phyloP scores from a whole-genome alignment of 92 coral and sea anemone species.

The Pocillopora meandrina region DNA sequence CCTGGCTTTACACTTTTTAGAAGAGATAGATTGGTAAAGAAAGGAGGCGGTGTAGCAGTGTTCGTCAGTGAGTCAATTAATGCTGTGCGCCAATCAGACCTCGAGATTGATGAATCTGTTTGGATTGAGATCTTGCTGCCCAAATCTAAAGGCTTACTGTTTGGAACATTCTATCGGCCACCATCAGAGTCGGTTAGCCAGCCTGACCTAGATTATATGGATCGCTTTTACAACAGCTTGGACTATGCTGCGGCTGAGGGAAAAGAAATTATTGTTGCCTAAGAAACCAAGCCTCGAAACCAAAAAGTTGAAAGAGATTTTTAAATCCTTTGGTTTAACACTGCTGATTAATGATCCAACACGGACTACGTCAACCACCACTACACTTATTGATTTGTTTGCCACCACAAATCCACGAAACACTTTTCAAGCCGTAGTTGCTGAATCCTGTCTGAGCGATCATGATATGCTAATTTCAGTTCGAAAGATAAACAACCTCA shows the following conservation, averaged over 20 bases:
- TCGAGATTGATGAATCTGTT: constrained; percentile 1
- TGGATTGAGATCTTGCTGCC: not conserved
- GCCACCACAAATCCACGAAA: constrained; percentile 15
- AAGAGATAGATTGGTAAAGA: not conserved
- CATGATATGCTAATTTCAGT: constrained; percentile 29
- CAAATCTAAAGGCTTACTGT: not conserved
- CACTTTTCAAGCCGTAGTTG: not conserved
- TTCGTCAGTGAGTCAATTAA: not conserved
- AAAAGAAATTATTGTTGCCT: not conserved
- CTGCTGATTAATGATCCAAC: constrained; percentile 11
- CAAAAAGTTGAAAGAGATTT: not conserved
- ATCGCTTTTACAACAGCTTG: not conserved
- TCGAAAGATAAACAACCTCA: constrained; percentile 30
- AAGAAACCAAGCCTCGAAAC: not conserved
- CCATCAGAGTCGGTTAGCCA: not conserved
- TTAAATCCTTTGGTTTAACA: constrained; percentile 6
- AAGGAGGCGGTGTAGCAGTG: constrained; percentile 5
- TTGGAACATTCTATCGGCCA: constrained; percentile 7
- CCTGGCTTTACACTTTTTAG: constrained; percentile 6
- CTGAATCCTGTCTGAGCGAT: constrained; percentile 33
- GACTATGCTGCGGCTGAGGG: not conserved
- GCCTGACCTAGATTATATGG: not conserved
- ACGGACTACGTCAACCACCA: constrained; percentile 24
- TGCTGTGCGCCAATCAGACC: not conserved
- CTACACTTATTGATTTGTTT: constrained; percentile 23